Conservation (phyloP, 2,888 invertebrate genomes). For the Ichneumon xanthorius region DNA sequence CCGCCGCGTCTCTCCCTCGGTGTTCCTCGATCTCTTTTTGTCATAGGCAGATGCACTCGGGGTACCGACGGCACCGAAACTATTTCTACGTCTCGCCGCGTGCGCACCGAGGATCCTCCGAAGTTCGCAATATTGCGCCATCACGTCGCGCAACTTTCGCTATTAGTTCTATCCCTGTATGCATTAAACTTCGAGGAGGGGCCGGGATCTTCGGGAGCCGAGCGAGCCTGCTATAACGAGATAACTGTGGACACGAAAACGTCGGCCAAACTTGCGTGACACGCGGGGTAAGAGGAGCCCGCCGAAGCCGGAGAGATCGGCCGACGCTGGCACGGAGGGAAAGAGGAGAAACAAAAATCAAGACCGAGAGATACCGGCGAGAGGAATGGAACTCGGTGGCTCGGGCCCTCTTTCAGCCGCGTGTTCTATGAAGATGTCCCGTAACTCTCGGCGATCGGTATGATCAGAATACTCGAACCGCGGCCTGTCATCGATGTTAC, state of each 20-base stretch:
- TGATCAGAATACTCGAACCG: constrained; percentile 65
- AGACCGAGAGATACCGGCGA: constrained; percentile 40
- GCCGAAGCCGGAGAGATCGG: background rate
- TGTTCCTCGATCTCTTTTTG: constrained; percentile 39
- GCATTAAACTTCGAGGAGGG: constrained; percentile 31
- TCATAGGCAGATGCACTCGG: no score
- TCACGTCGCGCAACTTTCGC: constrained; percentile 26
- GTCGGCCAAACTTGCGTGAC: constrained; percentile 43
- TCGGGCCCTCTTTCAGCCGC: background rate
- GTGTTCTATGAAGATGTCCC: constrained; percentile 67
- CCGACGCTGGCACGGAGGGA: background rate
- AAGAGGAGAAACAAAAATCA: constrained; percentile 12
- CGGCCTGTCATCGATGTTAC: constrained; percentile 64
- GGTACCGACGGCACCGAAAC: constrained; percentile 12
- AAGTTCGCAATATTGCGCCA: constrained; percentile 29
- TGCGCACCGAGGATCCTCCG: background rate
- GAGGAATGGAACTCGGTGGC: constrained; percentile 62
- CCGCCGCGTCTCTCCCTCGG: constrained; percentile 38
- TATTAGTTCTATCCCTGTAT: constrained; percentile 49
- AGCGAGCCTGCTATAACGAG: constrained; percentile 43
- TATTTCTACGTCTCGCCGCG: constrained; percentile 27
- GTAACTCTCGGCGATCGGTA: constrained; percentile 65
- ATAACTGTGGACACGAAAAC: constrained; percentile 51
- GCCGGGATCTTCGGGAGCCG: background rate
- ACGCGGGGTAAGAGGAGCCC: background rate